Base-by-base conservation (phyloP, 1,140 invertebrate species). In the Drosophila gunungcola region DNA sequence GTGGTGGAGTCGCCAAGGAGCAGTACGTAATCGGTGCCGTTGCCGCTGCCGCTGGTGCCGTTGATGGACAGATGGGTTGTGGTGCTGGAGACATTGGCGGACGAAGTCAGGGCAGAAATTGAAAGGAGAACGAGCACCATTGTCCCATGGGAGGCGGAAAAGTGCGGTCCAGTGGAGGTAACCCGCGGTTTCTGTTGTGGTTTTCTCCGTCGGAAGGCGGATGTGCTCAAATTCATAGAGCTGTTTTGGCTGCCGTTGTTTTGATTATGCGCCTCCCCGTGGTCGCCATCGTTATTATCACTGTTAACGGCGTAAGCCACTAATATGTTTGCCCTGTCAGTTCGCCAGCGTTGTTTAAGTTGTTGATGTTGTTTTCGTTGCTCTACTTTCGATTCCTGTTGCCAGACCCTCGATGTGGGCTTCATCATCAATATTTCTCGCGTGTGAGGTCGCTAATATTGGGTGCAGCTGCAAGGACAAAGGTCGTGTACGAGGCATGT, bases 241-340 rank as follows among this genome's bases (percentile, higher is more conserved):
- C 43, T 41, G 48, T 29, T 29, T 7, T 42, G 68, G 65, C 36
- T 61, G 61, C 9, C 53, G 54, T 51, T 80, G 46, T 38, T 74
- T 77, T 81, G 68, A 85, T 85, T 85, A 81, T 81, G 55, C 68
- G 27, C 46, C 51, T 57, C 51, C 53, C 55, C 56, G 42, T 57
- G 54, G 41, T 51, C 38, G 16, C 13, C 64, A 16, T 52, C 51
- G 54, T 51, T 39, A 73, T 65, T 65, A 78, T 79, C 74, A 52
- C 82, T 69, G 61, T 61, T 43, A 55, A 51, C 53, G 57, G 65
- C 53, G 68, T 79, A 78, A 85, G 63, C 79, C 51, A 75, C 82
- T 89, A 84, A 89, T 89, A 89, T 83, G 84, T 86, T 79, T 83
- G 61, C 48, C 36, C 78, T 63, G 52, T 41, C 64, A 56, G 68